Evolutionary conservation across 2,797 vertebrate genomes (phyloP), one percentile per base, ranked within the genome.

Genomic region (Margarornis squamiger): DNA sequence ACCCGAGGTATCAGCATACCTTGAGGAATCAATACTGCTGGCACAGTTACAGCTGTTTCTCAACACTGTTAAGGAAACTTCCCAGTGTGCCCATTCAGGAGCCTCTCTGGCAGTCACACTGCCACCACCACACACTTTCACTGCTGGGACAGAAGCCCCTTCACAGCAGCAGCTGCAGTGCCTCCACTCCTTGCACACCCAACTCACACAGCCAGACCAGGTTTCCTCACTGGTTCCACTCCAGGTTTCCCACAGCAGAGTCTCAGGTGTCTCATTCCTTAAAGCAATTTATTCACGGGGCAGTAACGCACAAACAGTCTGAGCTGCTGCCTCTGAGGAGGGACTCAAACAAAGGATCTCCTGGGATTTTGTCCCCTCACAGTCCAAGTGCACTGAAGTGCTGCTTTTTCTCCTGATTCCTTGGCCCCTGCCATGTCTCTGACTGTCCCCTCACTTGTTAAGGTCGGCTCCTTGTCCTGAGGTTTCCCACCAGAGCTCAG

Each of bases 231-330:
- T 46, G 45, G 45, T 46, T 22, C 45, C 10, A 46, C 45, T 46
- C 45, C 45, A 46, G 23, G 14, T 24, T n/a, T 55, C 12, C 48
- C 32, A 23, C 0, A 17, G 32, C 34, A 75, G 15, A 41, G 22
- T 0, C 36, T 7, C 19, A 55, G 1, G 8, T 2, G 0, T 4
- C 0, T 61, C 0, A 2, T 55, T 73, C 55, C 55, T 71, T 5
- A 32, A 26, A 32, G 41, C 32, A 49, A 41, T 19, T 78, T 18
- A 36, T 55, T 22, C 30, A 32, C 3, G 0, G 30, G 0, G 18
- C 46, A 41, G 26, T 23, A 14, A 20, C 22, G 61, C 39, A 36
- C 5, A 23, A 41, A 67, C 18, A 61, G 14, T 5, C 48, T 1
- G 3, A 61, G 34, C 22, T 68, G 76, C 21, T 9, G 3, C 12